These are phyloP conservation scores for Megastigmus dorsalis DNA, from an alignment of 2,888 invertebrate genomes.

Conservation along the genomic window DNA sequence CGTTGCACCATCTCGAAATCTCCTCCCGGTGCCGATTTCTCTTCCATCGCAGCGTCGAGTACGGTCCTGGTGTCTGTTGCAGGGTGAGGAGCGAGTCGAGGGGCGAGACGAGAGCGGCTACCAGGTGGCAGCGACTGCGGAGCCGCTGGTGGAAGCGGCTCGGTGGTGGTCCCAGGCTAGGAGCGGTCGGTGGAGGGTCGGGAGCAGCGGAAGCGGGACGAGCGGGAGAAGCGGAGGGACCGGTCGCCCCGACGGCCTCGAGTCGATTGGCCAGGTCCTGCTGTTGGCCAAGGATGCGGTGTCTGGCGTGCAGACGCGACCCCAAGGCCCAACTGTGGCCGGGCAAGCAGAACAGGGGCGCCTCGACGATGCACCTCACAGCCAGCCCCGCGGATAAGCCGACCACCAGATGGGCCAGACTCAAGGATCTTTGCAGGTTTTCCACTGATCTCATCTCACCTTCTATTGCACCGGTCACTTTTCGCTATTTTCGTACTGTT, in stretches of 20 bases:
- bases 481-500: too few relatives aligned
- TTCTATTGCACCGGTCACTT: too few relatives aligned
- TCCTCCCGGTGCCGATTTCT: too few relatives aligned
- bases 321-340: conserved; percentile 67
- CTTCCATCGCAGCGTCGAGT: too few relatives aligned
- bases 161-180: background rate
- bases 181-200: background rate
- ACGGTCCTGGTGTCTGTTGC: too few relatives aligned
- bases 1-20: too few relatives aligned
- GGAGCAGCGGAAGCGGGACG: background rate
- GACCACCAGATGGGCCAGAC: conserved; percentile 63
- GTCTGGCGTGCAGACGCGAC: conserved; percentile 67
- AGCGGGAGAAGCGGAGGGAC: background rate
- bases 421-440: conserved; percentile 70
- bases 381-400: conserved; percentile 37
- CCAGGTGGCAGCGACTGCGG: background rate
- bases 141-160: background rate
- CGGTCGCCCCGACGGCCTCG: background rate
- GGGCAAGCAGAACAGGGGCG: conserved; percentile 56
- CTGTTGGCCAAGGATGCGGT: conserved; percentile 67
- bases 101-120: background rate
- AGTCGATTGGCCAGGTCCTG: background rate
- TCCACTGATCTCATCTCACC: too few relatives aligned
- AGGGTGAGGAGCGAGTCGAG: too few relatives aligned
- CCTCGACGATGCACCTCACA: conserved; percentile 51